Percentiles rank a stretch among this genome's conserved stretches.
Evolutionary conservation across 2,797 vertebrate species (phyloP).

Genomic region (Capromys pilorides): DNA sequence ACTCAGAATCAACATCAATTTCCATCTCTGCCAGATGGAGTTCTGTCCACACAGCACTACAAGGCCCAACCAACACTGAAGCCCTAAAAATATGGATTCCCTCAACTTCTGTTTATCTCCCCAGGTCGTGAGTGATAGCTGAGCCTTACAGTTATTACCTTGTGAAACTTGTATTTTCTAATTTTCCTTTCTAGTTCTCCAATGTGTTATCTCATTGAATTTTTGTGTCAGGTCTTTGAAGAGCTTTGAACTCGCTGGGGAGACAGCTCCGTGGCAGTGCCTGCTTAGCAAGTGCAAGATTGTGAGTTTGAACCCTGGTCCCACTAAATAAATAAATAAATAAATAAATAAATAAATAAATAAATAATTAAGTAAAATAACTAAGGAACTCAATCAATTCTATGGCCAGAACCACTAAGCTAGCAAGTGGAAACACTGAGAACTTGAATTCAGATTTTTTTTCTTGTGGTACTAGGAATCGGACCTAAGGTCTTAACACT

Average conservation of each 20-base stretch:
- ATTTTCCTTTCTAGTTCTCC: neutral
- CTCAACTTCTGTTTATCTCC: neutral
- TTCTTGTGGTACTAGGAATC: neutral
- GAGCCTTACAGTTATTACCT: neutral
- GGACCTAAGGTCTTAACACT: neutral
- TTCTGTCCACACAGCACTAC: neutral
- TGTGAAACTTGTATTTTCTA: neutral
- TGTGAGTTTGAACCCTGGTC: too few relatives aligned
- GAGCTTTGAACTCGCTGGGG: constrained; percentile 12
- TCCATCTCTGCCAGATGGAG: neutral
- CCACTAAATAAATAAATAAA: too few relatives aligned
- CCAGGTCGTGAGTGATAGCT: neutral
- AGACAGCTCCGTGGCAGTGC: too few relatives aligned
- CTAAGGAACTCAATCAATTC: neutral
- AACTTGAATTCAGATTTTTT: neutral
- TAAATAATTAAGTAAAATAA: too few relatives aligned
- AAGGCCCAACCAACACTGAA: neutral
- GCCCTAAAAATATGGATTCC: neutral
- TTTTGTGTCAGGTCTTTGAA: neutral
- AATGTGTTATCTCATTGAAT: neutral
- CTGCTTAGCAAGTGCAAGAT: too few relatives aligned
- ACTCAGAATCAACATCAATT: neutral
- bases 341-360: too few relatives aligned
- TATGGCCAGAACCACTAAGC: neutral
- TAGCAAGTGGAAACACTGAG: neutral